Evolutionary conservation across 2,797 vertebrate species (phyloP).

Genomic region (Pseudochaenichthys georgianus): DNA sequence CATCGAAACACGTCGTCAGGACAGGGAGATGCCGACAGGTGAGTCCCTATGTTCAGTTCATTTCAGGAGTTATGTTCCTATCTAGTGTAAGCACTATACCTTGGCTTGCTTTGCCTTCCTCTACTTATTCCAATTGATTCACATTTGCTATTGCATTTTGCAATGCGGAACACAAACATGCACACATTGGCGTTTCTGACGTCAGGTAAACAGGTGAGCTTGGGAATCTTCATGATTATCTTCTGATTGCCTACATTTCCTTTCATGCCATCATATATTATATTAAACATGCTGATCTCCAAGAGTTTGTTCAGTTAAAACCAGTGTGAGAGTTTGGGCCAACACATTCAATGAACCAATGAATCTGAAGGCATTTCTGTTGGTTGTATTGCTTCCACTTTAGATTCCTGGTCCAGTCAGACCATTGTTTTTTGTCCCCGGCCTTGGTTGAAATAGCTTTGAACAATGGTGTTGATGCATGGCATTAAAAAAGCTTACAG

Average conservation of each 20-base stretch:
- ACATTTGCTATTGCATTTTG: too few species aligned
- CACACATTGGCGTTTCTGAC: not conserved
- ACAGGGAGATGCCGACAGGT: constrained; percentile 97
- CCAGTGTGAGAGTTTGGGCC: not conserved
- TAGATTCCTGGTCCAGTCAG: not conserved
- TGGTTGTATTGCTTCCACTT: not conserved
- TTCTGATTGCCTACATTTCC: not conserved
- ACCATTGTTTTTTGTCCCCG: not conserved
- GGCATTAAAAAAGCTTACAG: not conserved
- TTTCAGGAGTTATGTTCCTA: not conserved
- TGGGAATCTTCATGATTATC: not conserved
- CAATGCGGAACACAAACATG: not conserved
- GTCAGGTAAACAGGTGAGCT: not conserved
- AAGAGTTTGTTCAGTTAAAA: not conserved
- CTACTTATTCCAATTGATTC: not conserved
- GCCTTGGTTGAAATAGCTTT: not conserved
- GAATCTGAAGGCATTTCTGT: not conserved
- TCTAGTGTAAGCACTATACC: not conserved
- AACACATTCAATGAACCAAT: not conserved
- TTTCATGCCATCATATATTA: not conserved
- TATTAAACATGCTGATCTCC: not conserved
- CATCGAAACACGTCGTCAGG: constrained; percentile 90
- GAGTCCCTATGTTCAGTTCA: constrained; percentile 18
- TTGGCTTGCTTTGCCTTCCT: not conserved
- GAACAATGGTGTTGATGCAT: not conserved